Evolutionary conservation across 2,797 vertebrate genomes (phyloP).

Genomic region (Leucoraja ocellata): DNA sequence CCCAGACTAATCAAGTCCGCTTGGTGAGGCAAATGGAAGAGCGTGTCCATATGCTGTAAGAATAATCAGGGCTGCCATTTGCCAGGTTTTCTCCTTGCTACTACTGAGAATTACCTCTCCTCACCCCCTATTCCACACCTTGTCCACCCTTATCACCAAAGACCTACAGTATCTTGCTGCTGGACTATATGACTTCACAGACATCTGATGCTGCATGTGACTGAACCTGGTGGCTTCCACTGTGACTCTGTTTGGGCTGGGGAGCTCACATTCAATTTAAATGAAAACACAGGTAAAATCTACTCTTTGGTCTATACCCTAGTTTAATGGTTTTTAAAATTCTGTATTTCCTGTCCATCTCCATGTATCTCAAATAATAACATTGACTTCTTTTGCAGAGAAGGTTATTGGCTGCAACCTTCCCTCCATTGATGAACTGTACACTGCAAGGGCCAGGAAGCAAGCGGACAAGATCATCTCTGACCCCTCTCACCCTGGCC

Average conservation of each 20-base stretch:
- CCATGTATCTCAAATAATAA: background rate
- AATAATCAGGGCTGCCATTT: background rate
- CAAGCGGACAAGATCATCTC: too few species aligned
- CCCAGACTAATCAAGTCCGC: too few species aligned
- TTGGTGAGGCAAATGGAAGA: background rate
- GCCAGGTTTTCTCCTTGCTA: background rate
- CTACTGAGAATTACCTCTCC: too few species aligned
- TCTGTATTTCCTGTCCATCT: background rate
- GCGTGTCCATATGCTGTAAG: background rate
- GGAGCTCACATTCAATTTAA: background rate
- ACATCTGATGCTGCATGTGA: background rate
- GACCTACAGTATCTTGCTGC: background rate
- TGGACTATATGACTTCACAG: background rate
- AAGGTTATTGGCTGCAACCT: too few species aligned
- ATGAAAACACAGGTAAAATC: too few species aligned
- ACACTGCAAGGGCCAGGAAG: too few species aligned
- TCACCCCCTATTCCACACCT: too few species aligned
- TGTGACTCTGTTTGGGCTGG: background rate
- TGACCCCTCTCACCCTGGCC: too few species aligned
- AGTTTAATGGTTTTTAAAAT: too few species aligned
- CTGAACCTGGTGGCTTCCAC: background rate
- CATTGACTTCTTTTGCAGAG: background rate
- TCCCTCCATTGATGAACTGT: too few species aligned
- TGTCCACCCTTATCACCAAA: background rate
- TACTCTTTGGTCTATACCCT: too few species aligned